phyloP scores from a whole-genome alignment of 2,888 invertebrate species.

The Criorhina ranunculi region DNA sequence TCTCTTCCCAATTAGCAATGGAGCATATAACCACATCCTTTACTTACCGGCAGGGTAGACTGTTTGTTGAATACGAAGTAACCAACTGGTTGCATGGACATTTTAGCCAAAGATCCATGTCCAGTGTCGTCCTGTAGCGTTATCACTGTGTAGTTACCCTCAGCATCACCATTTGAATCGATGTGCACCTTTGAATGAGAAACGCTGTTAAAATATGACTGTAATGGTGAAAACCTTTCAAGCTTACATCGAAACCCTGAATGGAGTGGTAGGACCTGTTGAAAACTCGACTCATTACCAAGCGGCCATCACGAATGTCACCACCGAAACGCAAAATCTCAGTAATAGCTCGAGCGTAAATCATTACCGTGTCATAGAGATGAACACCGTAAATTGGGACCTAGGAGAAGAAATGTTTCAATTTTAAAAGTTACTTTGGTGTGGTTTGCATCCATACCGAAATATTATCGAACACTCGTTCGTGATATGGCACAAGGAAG shows the following conservation, averaged over 20 bases:
- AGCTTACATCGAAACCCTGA: conserved; percentile 90
- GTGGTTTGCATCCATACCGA: conserved; percentile 84
- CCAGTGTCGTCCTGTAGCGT: conserved; percentile 88
- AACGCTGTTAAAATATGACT: conserved; percentile 22
- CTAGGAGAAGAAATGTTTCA: conserved; percentile 83
- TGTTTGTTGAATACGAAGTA: conserved; percentile 88
- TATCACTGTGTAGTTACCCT: conserved; percentile 95
- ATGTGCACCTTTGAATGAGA: conserved; percentile 88
- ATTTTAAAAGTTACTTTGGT: neutral
- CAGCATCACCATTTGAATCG: conserved; percentile 94
- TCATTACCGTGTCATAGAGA: conserved; percentile 93
- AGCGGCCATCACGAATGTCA: conserved; percentile 90
- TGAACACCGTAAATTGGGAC: conserved; percentile 93
- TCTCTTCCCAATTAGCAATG: neutral
- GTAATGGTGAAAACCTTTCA: neutral
- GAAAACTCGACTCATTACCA: conserved; percentile 90
- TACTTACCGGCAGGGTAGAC: conserved; percentile 87
- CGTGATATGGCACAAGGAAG: conserved; percentile 92
- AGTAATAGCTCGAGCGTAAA: conserved; percentile 93
- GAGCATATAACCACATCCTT: neutral
- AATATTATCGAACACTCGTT: conserved; percentile 89
- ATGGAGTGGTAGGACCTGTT: conserved; percentile 91
- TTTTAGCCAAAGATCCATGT: conserved; percentile 85
- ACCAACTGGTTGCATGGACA: conserved; percentile 92
- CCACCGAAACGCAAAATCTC: conserved; percentile 89